Base-by-base conservation (phyloP, 2,888 invertebrate species). In the Megaustenia siamemsis region DNA sequence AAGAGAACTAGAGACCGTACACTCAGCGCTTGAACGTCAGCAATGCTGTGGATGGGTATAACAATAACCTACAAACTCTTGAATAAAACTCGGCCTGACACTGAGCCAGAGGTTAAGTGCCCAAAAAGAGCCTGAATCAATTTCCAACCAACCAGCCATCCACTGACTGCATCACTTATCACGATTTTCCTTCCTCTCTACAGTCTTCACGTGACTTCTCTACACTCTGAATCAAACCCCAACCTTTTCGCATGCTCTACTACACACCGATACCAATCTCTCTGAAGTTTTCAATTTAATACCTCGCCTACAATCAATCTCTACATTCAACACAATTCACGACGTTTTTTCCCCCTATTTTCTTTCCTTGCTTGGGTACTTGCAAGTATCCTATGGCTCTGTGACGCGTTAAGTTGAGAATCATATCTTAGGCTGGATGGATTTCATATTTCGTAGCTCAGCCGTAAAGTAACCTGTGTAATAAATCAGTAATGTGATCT, bases 401-500 rank as follows among this genome's bases (percentile, higher is more conserved):
- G 28, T 28, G 28, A 8, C 28, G 28, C 60, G 5, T 60, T n/a
- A 28, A 60, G n/a, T 40, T 40, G 38, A 63, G 15, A 38, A 60
- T 78, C 40, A 40, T 63, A 63, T 43, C 68, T 38, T 35, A 24
- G 38, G 4, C 38, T 21, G 68, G 2, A 38, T 68, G 68, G 38
- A 68, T 68, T 35, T 68, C 68, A 68, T 68, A 68, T 68, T 68
- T 38, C 38, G 40, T 5, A 28, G 68, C 38, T 15, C 35, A 21
- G 24, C 68, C 38, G 10, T 38, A 68, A 68, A 35, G 38, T 24
- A 35, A 24, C 6, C 38, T 6, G 38, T 35, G 38, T 40, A n/a
- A 68, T 68, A 68, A 68, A 68, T 68, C 68, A 68, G 68, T 10
- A 35, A 68, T 18, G 38, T 3, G 68, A 68, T 68, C 35, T 68